Percentiles rank a stretch among this genome's conserved stretches.
These are phyloP conservation scores for Papilio protenor DNA, from an alignment of 2,888 invertebrate genomes.

Conservation along the genomic window DNA sequence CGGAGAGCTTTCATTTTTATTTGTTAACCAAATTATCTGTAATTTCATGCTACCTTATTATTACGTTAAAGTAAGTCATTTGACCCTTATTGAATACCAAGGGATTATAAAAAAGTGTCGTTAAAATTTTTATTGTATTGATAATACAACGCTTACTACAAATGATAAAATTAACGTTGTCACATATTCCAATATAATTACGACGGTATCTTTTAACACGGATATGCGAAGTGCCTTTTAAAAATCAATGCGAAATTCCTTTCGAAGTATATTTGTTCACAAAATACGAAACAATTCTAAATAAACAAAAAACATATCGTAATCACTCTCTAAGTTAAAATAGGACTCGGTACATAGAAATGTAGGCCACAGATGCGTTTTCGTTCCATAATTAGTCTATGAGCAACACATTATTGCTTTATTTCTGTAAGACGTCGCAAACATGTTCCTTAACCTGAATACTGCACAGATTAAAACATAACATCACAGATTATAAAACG, in stretches of 20 bases:
- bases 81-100: slow-evolving; percentile 30
- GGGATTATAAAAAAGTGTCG: slow-evolving; percentile 29
- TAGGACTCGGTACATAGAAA: slow-evolving; percentile 78
- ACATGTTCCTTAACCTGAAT: slow-evolving; percentile 45
- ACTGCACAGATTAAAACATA: slow-evolving; percentile 29
- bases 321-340: slow-evolving; percentile 54
- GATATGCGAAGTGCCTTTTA: slow-evolving; percentile 14
- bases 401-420: slow-evolving; percentile 78
- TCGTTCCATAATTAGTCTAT: slow-evolving; percentile 70
- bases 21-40: slow-evolving; percentile 23
- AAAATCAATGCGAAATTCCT: slow-evolving; percentile 23
- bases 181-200: slow-evolving; percentile 34
- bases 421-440: slow-evolving; percentile 60
- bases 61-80: slow-evolving; percentile 39
- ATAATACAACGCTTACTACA: slow-evolving; percentile 33
- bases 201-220: slow-evolving; percentile 12
- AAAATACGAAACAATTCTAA: no score
- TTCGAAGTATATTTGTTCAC: slow-evolving; percentile 50
- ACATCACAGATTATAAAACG: slow-evolving; percentile 21
- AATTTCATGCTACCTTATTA: slow-evolving; percentile 28
- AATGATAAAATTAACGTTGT: slow-evolving; percentile 34
- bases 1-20: slow-evolving; percentile 30
- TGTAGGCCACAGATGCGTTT: slow-evolving; percentile 76
- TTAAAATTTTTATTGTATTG: slow-evolving; percentile 31
- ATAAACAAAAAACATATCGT: no score